Base-by-base conservation (phyloP, 2,797 vertebrate species). In the Microhierax caerulescens region DNA sequence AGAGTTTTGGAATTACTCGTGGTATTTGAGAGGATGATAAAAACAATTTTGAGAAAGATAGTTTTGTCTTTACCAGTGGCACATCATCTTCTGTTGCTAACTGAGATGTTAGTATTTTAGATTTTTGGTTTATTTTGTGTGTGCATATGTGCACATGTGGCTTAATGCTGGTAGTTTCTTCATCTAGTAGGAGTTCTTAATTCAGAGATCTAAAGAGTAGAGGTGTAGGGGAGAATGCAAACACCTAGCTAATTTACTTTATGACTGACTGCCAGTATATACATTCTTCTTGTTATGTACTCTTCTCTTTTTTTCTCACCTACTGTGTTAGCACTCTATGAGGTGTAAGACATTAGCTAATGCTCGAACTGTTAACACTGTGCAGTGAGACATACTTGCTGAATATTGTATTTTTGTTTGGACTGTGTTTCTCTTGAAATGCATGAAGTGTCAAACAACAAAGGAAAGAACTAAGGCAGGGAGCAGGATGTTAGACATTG, bases 51-150 rank as follows among this genome's bases (percentile, higher is more conserved):
- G 48, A 87, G 63, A 27, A 37, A 48, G n/a, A 43, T 36, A 47
- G 14, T 56, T 6, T 1, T 48, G 27, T 32, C 64, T 95, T 74
- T 60, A 51, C 21, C 25, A 34, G 54, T 27, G 27, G 8, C 16
- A 34, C 0, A 0, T 32, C 10, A 20, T 80, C 22, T 48, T 47
- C 43, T 54, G 3, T 28, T 63, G 27, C 45, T 50, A 22, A 41
- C 41, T 4, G 22, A 76, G 25, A 19, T 23, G 25, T 36, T 64
- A n/a, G 7, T 28, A n/a, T 41, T 86, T 63, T 25, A 43, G n/a
- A 27, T 32, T 72, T 85, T 32, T 34, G 13, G 11, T 36, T 80
- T 48, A 17, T 28, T 72, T 3, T n/a, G 3, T 37, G 16, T 39
- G 10, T 65, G 15, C 23, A 19, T 39, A 6, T 19, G 10, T 19